Conservation (phyloP, 2,113 vertebrate genomes). For the Malurus elegans region DNA sequence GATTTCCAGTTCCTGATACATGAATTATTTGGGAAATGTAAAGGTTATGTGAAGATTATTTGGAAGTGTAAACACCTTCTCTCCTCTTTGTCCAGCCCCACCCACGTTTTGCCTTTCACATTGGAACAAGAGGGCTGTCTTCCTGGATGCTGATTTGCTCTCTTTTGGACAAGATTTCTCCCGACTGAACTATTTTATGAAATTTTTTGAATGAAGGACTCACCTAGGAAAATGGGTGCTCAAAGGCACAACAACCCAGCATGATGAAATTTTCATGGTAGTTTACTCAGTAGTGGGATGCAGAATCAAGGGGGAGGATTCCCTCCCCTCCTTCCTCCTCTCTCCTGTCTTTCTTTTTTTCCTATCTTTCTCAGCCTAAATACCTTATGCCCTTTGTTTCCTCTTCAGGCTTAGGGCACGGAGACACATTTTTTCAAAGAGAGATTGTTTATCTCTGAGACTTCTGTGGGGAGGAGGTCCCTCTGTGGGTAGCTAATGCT, state of each 20-base stretch:
- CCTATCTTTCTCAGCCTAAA: neutral
- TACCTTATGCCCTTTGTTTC: neutral
- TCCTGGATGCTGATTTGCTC: neutral
- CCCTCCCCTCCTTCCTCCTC: neutral
- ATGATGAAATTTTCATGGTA: neutral
- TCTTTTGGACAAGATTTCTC: neutral
- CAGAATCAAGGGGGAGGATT: accelerated
- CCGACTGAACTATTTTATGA: neutral
- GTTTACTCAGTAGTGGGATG: neutral
- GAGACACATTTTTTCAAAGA: neutral
- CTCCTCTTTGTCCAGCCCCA: neutral
- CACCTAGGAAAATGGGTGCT: neutral
- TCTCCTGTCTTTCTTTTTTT: neutral
- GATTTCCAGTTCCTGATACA: neutral
- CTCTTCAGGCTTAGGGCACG: neutral
- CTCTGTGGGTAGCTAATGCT: neutral
- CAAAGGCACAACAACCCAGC: neutral
- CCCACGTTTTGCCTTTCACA: neutral
- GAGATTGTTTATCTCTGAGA: neutral
- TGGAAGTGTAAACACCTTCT: neutral
- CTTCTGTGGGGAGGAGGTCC: neutral
- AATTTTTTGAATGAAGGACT: neutral
- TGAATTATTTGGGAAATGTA: neutral
- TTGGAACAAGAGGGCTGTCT: neutral
- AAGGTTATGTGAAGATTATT: neutral